Percentiles rank a stretch among this genome's conserved stretches.
Evolutionary conservation across 35 echinoderm and acorn worm genomes (phyloP).

Genomic region (Patiria miniata): DNA sequence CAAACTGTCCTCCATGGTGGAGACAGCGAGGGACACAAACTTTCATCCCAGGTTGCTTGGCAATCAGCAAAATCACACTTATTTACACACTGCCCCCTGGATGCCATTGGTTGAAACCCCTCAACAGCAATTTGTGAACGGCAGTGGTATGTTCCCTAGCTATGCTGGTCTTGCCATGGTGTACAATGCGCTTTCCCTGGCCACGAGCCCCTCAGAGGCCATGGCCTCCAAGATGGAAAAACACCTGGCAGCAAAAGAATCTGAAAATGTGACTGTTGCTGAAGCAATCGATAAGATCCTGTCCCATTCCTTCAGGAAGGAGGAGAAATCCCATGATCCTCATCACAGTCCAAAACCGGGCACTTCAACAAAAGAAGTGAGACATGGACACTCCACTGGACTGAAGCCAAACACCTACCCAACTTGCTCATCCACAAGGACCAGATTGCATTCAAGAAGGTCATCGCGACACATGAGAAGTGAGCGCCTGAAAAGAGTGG

Average conservation of each 20-base stretch:
- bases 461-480: background rate
- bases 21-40: slow-evolving; percentile 69
- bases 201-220: background rate
- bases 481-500: background rate
- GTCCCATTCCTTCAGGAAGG: slow-evolving; percentile 27
- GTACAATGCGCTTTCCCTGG: background rate
- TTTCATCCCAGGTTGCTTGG: slow-evolving; percentile 47
- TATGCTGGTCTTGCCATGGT: background rate
- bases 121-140: slow-evolving; percentile 28
- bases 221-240: slow-evolving; percentile 24
- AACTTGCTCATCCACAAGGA: background rate
- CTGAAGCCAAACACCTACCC: background rate
- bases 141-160: background rate
- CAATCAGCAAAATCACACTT: slow-evolving; percentile 36
- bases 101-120: slow-evolving; percentile 33
- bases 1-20: slow-evolving; percentile 75
- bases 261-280: slow-evolving; percentile 34
- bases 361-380: background rate
- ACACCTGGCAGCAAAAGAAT: slow-evolving; percentile 16
- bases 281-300: slow-evolving; percentile 42
- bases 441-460: background rate
- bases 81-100: slow-evolving; percentile 24
- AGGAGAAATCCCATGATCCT: background rate
- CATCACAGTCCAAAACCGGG: slow-evolving; percentile 8
- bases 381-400: background rate